A percentile compares a stretch with the other conserved stretches of the same genome.
Conservation (phyloP, 1,140 invertebrate genomes). For the Augochlora pura region DNA sequence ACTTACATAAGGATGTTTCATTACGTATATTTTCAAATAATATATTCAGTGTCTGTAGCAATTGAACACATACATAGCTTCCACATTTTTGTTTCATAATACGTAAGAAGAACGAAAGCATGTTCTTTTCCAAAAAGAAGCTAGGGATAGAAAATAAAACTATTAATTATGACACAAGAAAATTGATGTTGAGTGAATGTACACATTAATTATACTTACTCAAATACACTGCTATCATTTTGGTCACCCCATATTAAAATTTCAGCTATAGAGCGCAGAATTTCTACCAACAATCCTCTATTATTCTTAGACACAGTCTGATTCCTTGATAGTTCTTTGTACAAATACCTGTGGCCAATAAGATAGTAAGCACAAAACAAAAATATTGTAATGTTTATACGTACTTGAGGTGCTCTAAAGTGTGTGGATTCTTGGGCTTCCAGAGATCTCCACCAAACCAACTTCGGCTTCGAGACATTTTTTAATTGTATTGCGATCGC, state of each 20-base stretch:
- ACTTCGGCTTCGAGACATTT: conserved; percentile 92
- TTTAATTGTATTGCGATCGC: conserved; percentile 16
- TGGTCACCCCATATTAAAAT: conserved; percentile 99
- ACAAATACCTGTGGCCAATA: conserved; percentile 87
- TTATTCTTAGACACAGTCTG: conserved; percentile 98
- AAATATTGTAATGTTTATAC: conserved; percentile 53
- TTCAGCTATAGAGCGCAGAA: conserved; percentile 97
- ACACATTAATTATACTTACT: conserved; percentile 86
- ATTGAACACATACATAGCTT: conserved; percentile 97
- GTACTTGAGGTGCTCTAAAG: conserved; percentile 96
- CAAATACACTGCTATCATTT: conserved; percentile 99
- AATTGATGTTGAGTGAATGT: not conserved
- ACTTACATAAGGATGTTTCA: conserved; percentile 99
- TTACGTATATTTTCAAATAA: conserved; percentile 99
- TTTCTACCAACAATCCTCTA: conserved; percentile 96
- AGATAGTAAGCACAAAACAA: not conserved
- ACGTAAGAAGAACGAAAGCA: conserved; percentile 98
- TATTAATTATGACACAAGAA: not conserved
- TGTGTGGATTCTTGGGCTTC: conserved; percentile 97
- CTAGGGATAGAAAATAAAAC: conserved; percentile 82
- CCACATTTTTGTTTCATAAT: conserved; percentile 99
- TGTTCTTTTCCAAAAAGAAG: conserved; percentile 99
- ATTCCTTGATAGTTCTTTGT: conserved; percentile 97
- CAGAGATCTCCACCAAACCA: conserved; percentile 93
- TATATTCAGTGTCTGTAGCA: conserved; percentile 99